Evolutionary conservation across 1,140 invertebrate species (phyloP).

Genomic region (Cyrtorhinus lividipennis): DNA sequence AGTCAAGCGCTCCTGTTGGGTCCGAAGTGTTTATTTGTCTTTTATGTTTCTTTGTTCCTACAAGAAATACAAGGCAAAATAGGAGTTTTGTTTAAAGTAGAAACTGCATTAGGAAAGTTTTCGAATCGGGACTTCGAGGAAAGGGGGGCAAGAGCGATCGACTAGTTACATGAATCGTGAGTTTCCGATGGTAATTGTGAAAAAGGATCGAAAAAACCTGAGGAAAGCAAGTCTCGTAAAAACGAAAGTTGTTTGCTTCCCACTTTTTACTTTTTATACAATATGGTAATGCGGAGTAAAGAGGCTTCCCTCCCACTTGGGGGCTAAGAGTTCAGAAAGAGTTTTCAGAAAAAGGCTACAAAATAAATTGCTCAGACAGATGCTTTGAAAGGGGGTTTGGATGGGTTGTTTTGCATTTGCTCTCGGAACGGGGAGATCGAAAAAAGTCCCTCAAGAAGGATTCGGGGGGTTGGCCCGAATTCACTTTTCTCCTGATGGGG

Average conservation of each 20-base stretch:
- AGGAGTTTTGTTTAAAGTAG: too few species aligned
- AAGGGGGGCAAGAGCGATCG: too few species aligned
- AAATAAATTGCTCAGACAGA: slow-evolving; percentile 7
- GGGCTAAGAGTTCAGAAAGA: slow-evolving; percentile 2
- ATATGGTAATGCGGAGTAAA: not conserved
- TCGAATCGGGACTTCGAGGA: too few species aligned
- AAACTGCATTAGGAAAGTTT: too few species aligned
- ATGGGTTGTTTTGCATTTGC: slow-evolving; percentile 8
- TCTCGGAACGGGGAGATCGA: not conserved
- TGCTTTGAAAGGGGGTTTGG: slow-evolving; percentile 5
- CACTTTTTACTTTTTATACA: not conserved
- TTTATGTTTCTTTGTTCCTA: too few species aligned
- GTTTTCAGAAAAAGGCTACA: slow-evolving; percentile 1
- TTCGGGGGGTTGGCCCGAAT: not conserved
- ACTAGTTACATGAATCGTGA: not conserved
- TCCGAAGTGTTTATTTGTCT: too few species aligned
- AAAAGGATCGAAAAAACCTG: not conserved
- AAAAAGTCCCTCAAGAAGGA: not conserved
- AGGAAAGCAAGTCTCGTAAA: not conserved
- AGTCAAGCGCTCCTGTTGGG: too few species aligned
- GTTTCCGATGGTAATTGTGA: not conserved
- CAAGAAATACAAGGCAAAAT: too few species aligned
- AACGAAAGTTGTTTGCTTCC: slow-evolving; percentile 1
- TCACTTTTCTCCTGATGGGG: slow-evolving; percentile 2
- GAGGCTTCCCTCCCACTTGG: not conserved